A percentile compares a stretch with the other conserved stretches of the same genome.
Conservation (phyloP, 2,888 invertebrate genomes). For the Philopedon plagiatum region DNA sequence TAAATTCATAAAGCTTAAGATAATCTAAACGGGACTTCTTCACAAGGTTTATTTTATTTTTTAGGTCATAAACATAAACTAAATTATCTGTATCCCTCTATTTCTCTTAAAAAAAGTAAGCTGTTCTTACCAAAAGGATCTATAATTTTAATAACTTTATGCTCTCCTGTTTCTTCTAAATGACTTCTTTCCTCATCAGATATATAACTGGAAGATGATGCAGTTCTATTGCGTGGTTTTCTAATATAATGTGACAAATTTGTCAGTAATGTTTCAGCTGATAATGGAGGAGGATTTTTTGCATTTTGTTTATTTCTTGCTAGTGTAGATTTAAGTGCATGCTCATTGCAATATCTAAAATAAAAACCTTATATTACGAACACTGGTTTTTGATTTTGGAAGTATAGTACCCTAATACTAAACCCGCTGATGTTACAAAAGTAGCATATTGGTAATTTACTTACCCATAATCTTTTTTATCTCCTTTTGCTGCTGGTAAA, state of each 20-base stretch:
- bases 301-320: conserved; percentile 75
- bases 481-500: conserved; percentile 82
- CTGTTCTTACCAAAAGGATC: conserved; percentile 74
- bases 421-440: too few relatives aligned
- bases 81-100: too few relatives aligned
- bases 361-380: too few relatives aligned
- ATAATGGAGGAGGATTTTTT: conserved; percentile 75
- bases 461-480: conserved; percentile 79
- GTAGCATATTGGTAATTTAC: too few relatives aligned
- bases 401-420: too few relatives aligned
- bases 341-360: conserved; percentile 78
- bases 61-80: too few relatives aligned
- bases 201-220: conserved; percentile 57
- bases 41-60: too few relatives aligned
- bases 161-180: conserved; percentile 65
- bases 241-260: conserved; percentile 77
- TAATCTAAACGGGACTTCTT: too few relatives aligned
- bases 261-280: conserved; percentile 77
- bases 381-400: too few relatives aligned
- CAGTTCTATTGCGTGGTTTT: conserved; percentile 61
- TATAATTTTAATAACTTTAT: conserved; percentile 67
- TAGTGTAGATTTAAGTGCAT: conserved; percentile 77
- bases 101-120: too few relatives aligned
- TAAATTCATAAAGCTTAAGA: too few relatives aligned
- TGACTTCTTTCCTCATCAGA: conserved; percentile 61